Conservation (phyloP, 2,797 vertebrate species). For the Chiroxiphia lanceolata region DNA sequence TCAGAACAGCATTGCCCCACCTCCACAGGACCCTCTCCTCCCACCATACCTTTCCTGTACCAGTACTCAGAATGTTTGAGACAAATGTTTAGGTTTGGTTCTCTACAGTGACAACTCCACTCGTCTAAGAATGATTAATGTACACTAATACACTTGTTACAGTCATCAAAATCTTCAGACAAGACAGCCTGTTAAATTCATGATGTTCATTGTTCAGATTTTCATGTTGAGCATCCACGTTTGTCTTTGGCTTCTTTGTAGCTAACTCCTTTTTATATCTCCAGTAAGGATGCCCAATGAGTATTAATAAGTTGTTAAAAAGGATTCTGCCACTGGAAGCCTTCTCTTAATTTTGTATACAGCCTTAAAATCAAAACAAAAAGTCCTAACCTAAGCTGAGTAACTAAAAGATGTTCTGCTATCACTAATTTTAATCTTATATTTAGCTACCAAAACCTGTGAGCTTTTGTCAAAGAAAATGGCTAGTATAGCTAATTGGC, state of each 20-base stretch:
- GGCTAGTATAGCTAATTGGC: slow-evolving; percentile 34
- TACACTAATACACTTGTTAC: background rate
- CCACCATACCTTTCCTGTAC: background rate
- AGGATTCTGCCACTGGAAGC: background rate
- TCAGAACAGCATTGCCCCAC: accelerated
- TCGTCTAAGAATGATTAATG: background rate
- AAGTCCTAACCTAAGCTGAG: background rate
- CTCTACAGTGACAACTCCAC: background rate
- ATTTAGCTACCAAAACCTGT: slow-evolving; percentile 3
- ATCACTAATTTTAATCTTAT: slow-evolving; percentile 1
- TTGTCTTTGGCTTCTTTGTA: background rate
- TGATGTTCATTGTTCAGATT: background rate
- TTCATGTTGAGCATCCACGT: accelerated
- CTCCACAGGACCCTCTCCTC: no score
- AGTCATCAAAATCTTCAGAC: background rate
- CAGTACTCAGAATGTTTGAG: background rate
- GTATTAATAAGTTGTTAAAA: background rate
- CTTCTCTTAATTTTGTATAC: background rate
- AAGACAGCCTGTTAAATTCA: background rate
- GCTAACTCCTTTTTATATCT: background rate
- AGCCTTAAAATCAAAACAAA: background rate
- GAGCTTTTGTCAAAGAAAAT: slow-evolving; percentile 7
- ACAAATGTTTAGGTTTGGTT: background rate
- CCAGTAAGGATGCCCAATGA: background rate
- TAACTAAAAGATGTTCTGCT: background rate